Evolutionary conservation across 2,797 vertebrate genomes (phyloP), one percentile per base, ranked within the genome.

Genomic region (Poeciliopsis infans): DNA sequence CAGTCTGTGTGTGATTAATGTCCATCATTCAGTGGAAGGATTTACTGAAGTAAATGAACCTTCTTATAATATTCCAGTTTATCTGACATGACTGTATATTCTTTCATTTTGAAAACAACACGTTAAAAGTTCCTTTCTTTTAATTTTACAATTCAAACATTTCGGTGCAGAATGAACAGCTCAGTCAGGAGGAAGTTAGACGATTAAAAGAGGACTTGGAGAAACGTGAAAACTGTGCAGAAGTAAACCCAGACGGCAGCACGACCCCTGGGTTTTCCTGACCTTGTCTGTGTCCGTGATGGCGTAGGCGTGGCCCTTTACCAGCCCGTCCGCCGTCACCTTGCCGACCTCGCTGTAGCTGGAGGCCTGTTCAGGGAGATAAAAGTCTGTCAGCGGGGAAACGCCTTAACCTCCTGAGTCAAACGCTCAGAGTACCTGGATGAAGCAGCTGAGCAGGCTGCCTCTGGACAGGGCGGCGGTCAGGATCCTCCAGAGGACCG

Each of bases 271-370:
- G 46, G 31, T 76, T 49, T 75, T 81, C 87, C 91, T 84, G 49
- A 79, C 95, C 93, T 93, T 95, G 75, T 95, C 89, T 0, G 93
- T 93, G 72, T 94, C 95, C 0, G 96, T 97, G 89, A 97, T 95
- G 12, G 97, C 96, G 31, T 98, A 98, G 0, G 97, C 96, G 0
- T 98, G 97, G 13, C 97, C 97, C 86, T 91, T 97, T 69, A 97
- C 90, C 91, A 98, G 92, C 41, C 97, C 97, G 0, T 97, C 90
- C 15, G 84, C 85, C 0, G 95, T 96, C 66, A 93, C 91, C 47
- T 84, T 89, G 15, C 96, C 95, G 7, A 94, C 78, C 25, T 97
- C 95, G 1, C 23, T 49, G 1, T 83, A 76, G 85, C 2, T 89
- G n/a, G 10, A 86, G 69, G 92, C 96, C 97, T 97, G 92, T 25